Evolutionary conservation across 2,113 vertebrate species (phyloP), one percentile per base, ranked within the genome.

Genomic region (Pungitius pungitius): DNA sequence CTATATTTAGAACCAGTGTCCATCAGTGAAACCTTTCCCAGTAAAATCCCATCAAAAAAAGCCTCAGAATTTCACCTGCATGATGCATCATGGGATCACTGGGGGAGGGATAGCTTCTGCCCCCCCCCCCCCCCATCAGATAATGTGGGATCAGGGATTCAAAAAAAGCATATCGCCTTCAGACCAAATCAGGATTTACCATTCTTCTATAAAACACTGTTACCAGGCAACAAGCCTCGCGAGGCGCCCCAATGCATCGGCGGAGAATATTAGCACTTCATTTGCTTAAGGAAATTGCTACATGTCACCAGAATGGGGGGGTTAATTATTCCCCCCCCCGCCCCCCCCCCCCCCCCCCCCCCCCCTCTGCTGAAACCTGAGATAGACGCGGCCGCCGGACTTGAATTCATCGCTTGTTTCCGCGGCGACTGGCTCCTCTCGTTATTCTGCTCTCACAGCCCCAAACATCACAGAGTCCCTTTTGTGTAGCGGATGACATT

Each of bases 201-300:
- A 1, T 69, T 69, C 45, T 80, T 49, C 54, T 22, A 8, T 75
- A 71, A 73, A 79, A 65, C 71, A 42, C 67, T 58, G 88, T 90
- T 84, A 79, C 90, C 82, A 87, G 78, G 85, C 88, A 89, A 90
- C 87, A 40, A 24, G 82, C 69, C 69, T 14, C 20, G 52, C 43
- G 37, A 84, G 74, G 69, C 68, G 70, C 57, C 80, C 30, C 69
- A 45, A 55, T 75, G 76, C 80, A 77, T 88, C 81, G 77, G 63
- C 65, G 75, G 42, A 30, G 69, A 61, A 81, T 81, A 81, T 87
- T 80, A 89, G 77, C 63, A 15, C 79, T 83, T 86, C 77, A 81
- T 89, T 88, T 88, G 73, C 85, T 88, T 84, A 75, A 81, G 79
- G 81, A 86, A 88, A 83, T 81, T 75, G 68, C 76, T 71, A 52